These are phyloP conservation scores for Lagria hirta DNA, from an alignment of 2,888 invertebrate genomes.

Conservation along the genomic window DNA sequence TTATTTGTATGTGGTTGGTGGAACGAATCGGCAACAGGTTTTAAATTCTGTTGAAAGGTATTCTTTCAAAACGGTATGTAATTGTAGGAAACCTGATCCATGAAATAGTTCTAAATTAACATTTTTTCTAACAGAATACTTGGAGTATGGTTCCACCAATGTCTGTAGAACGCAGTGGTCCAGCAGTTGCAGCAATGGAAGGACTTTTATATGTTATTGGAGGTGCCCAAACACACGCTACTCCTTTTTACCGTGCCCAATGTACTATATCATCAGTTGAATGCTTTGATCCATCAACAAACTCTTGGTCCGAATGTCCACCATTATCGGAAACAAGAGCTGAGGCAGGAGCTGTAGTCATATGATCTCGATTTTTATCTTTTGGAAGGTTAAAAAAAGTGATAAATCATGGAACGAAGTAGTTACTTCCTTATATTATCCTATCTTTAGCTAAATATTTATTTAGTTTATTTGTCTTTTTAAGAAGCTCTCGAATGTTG, in stretches of 20 bases:
- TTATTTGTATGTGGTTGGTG: slow-evolving; percentile 85
- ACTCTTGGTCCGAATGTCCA: slow-evolving; percentile 77
- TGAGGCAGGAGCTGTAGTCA: slow-evolving; percentile 84
- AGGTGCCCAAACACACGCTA: slow-evolving; percentile 78
- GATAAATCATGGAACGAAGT: slow-evolving; percentile 18
- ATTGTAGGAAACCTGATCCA: too few species aligned
- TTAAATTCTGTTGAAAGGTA: slow-evolving; percentile 82
- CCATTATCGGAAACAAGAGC: slow-evolving; percentile 81
- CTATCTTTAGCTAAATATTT: background rate
- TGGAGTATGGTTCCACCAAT: slow-evolving; percentile 79
- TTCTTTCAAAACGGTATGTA: slow-evolving; percentile 74
- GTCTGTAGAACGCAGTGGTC: slow-evolving; percentile 75
- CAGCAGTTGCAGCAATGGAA: slow-evolving; percentile 82
- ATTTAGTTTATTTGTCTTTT: slow-evolving; percentile 2
- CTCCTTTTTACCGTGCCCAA: slow-evolving; percentile 81
- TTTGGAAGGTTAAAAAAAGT: slow-evolving; percentile 12
- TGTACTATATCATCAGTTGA: slow-evolving; percentile 82
- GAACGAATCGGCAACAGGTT: slow-evolving; percentile 80
- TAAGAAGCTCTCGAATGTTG: too few species aligned
- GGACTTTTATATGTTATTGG: slow-evolving; percentile 82
- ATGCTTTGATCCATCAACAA: slow-evolving; percentile 76
- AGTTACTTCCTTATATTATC: slow-evolving; percentile 2
- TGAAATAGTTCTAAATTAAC: background rate
- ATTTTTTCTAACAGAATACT: slow-evolving; percentile 59
- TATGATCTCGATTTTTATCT: slow-evolving; percentile 55